Percentiles rank a stretch among this genome's conserved stretches.
These are phyloP conservation scores for Neoascia interrupta DNA, from an alignment of 2,888 invertebrate genomes.

Conservation along the genomic window DNA sequence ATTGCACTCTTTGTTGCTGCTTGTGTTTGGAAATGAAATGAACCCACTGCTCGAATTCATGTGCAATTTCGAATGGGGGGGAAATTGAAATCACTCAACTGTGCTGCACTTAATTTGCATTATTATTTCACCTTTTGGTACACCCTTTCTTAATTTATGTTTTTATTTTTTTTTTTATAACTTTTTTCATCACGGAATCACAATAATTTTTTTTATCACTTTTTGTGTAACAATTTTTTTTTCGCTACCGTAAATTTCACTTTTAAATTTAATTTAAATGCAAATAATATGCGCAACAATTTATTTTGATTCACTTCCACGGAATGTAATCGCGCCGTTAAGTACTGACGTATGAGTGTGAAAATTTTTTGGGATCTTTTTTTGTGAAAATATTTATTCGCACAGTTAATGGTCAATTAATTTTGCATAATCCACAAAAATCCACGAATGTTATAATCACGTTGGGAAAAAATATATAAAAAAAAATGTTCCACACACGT, in stretches of 20 bases:
- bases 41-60: background rate
- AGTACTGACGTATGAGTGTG: background rate
- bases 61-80: conserved; percentile 15
- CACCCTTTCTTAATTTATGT: background rate
- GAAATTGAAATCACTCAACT: conserved; percentile 56
- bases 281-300: conserved; percentile 15
- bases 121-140: conserved; percentile 23
- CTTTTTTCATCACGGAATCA: conserved; percentile 4
- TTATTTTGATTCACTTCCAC: conserved; percentile 21
- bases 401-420: conserved; percentile 48
- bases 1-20: conserved; percentile 17
- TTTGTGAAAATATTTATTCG: conserved; percentile 29
- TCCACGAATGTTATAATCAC: conserved; percentile 33
- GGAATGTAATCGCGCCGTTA: conserved; percentile 17
- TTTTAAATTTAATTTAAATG: conserved; percentile 21
- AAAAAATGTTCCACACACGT: background rate
- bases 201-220: conserved; percentile 29
- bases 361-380: background rate
- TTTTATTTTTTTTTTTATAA: conserved; percentile 15
- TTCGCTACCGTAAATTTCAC: conserved; percentile 29
- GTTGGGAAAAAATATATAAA: too few species aligned
- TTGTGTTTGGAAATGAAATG: background rate
- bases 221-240: background rate
- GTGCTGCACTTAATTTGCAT: conserved; percentile 57
- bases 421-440: conserved; percentile 54